Conservation (phyloP, 2,797 vertebrate genomes). For the Xyrichtys novacula region DNA sequence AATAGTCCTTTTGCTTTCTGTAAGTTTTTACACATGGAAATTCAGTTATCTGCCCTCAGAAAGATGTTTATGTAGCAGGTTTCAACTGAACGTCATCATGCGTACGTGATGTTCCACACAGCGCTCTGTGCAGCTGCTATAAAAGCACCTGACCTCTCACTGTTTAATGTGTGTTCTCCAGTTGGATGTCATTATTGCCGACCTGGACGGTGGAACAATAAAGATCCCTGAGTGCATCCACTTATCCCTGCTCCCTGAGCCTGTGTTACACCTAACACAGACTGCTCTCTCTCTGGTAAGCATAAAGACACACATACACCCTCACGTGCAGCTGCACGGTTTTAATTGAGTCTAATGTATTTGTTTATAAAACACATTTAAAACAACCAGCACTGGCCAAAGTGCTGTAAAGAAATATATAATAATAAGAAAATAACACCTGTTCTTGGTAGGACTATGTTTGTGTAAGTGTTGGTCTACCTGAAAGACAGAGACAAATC, state of each 20-base stretch:
- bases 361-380: too few species aligned
- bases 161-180: conserved; percentile 73
- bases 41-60: conserved; percentile 21
- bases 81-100: conserved; percentile 30
- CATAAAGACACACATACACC: conserved; percentile 11
- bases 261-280: conserved; percentile 92
- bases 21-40: conserved; percentile 26
- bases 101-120: conserved; percentile 15
- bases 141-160: conserved; percentile 46
- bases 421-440: too few species aligned
- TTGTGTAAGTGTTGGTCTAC: too few species aligned
- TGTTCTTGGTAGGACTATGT: too few species aligned
- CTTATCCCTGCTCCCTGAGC: conserved; percentile 95
- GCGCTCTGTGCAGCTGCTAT: conserved; percentile 35
- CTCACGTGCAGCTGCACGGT: not conserved
- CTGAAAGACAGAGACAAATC: too few species aligned
- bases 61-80: conserved; percentile 43
- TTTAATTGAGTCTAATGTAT: too few species aligned
- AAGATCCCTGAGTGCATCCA: conserved; percentile 99
- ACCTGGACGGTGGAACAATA: conserved; percentile 98
- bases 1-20: conserved; percentile 3
- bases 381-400: too few species aligned
- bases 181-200: conserved; percentile 98
- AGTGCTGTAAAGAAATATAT: too few species aligned
- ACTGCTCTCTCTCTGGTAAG: conserved; percentile 91